Evolutionary conservation across 2,797 vertebrate genomes (phyloP), one percentile per base, ranked within the genome.

Genomic region (Crenichthys baileyi): DNA sequence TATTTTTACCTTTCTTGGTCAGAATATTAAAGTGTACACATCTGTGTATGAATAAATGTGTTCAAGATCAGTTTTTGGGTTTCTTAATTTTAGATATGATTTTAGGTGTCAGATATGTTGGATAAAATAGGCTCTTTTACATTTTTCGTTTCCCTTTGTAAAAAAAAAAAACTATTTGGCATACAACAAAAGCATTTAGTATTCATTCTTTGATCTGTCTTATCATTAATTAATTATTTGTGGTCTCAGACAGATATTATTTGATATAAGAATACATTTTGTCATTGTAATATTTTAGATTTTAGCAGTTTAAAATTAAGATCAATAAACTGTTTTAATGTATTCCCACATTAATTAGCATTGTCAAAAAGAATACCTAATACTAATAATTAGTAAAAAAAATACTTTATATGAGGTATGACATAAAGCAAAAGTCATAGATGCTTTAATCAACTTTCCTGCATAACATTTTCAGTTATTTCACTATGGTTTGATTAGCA

Each of bases 401-500:
- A 22, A 36, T 36, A 36, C 50, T 15, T 11, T 11, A 22, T 53
- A 20, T 13, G 2, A 53, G 22, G 29, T 39, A 29, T 36, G 26
- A 22, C 2, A 51, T 24, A n/a, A 80, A 12, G 75, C 44, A 76
- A 65, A 81, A 44, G 71, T 20, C 44, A 65, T 12, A 29, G 63
- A 76, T 76, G 15, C 71, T 68, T 12, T 68, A 36, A 56, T 65
- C 9, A 26, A 36, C 56, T 13, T 79, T 76, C 73, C 48, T 56
- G 75, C 46, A 72, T 79, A n/a, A 51, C 75, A 76, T 77, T 84
- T 75, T 56, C 83, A 86, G 77, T 41, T 41, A 24, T 41, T 85
- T 83, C 76, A 76, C 3, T 82, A 77, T 74, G 39, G 56, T 74
- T 84, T 79, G 86, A 93, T 90, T 87, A 85, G 79, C 79, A 29